Evolutionary conservation across 1,140 invertebrate genomes (phyloP), one percentile per base, ranked within the genome.

Genomic region (Stegodyphus mimosarum): DNA sequence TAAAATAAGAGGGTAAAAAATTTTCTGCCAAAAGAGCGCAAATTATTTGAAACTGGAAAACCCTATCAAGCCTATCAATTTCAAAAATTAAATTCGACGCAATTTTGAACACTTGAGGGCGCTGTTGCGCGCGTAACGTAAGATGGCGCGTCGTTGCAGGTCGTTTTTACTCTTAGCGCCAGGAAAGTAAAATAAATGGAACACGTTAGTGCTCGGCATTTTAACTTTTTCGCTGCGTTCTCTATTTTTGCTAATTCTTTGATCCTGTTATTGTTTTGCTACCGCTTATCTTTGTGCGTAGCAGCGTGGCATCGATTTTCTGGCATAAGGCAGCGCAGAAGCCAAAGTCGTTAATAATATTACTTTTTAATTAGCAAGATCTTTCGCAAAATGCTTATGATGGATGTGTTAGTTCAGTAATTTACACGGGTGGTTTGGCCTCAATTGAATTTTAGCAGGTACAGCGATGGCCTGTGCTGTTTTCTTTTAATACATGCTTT

Each of bases 311-410:
- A 83, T 83, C 63, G 70, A 83, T 83, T 74, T 74, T 60, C 33
- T 33, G n/a, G 17, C 1, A 3, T 33, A 33, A 33, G 33, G 1
- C 50, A 17, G 67, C 67, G 66, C 52, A 10, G 33, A n/a, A 48
- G 49, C 70, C 17, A 83, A 83, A 83, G 80, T 83, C 80, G 80
- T 83, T 83, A 83, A 83, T 83, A 83, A 83, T 83, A 83, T 83
- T 83, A 83, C 80, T 83, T 83, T 83, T 83, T 83, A 83, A 83
- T 83, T 83, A 83, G 80, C 71, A 55, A 52, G 13, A 60, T 66
- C 80, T 66, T 83, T 74, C 70, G 74, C 55, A 74, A 83, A 83
- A 51, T 67, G 63, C 55, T n/a, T 33, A 7, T 83, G 80, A 83
- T 83, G 71, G 80, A 83, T 83, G 70, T 13, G 11, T 83, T 74